These are phyloP conservation scores for Characodon lateralis DNA, from an alignment of 2,797 vertebrate genomes.

Conservation along the genomic window DNA sequence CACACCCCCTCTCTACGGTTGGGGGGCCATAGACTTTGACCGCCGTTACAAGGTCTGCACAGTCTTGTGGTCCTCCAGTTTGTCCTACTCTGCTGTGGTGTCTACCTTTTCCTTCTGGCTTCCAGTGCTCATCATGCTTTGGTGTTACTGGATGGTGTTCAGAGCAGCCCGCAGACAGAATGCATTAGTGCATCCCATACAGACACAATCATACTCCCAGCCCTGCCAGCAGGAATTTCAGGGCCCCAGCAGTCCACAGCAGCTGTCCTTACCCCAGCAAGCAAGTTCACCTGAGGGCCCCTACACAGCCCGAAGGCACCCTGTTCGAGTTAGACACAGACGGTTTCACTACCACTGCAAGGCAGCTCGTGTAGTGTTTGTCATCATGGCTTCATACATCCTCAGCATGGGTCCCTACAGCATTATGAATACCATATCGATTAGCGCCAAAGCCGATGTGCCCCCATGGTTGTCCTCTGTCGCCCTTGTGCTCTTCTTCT, in stretches of 20 bases:
- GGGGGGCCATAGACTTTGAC: slow-evolving; percentile 88
- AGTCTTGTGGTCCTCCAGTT: slow-evolving; percentile 87
- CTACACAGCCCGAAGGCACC: slow-evolving; percentile 69
- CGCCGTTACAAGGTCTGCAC: slow-evolving; percentile 83
- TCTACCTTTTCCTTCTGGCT: slow-evolving; percentile 86
- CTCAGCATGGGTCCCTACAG: slow-evolving; percentile 91
- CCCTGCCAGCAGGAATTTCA: slow-evolving; percentile 70
- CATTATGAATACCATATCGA: slow-evolving; percentile 84
- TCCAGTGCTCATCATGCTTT: slow-evolving; percentile 86
- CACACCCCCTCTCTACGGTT: slow-evolving; percentile 88
- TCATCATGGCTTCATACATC: slow-evolving; percentile 89
- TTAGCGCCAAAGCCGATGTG: slow-evolving; percentile 73
- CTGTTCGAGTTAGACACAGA: slow-evolving; percentile 76
- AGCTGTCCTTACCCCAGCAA: slow-evolving; percentile 51
- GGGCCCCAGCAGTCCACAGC: slow-evolving; percentile 65
- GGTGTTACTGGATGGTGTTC: slow-evolving; percentile 91
- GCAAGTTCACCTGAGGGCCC: slow-evolving; percentile 60
- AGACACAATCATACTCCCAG: slow-evolving; percentile 73
- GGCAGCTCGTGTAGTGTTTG: slow-evolving; percentile 88
- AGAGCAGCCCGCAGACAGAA: slow-evolving; percentile 88
- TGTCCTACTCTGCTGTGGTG: slow-evolving; percentile 85
- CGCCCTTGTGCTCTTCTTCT: slow-evolving; percentile 88
- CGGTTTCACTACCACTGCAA: slow-evolving; percentile 90
- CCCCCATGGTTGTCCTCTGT: slow-evolving; percentile 85
- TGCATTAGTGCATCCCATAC: slow-evolving; percentile 86